A percentile compares a stretch with the other conserved stretches of the same genome.
These are phyloP conservation scores for Ptyas mucosa DNA, from an alignment of 2,113 vertebrate genomes.

Conservation along the genomic window DNA sequence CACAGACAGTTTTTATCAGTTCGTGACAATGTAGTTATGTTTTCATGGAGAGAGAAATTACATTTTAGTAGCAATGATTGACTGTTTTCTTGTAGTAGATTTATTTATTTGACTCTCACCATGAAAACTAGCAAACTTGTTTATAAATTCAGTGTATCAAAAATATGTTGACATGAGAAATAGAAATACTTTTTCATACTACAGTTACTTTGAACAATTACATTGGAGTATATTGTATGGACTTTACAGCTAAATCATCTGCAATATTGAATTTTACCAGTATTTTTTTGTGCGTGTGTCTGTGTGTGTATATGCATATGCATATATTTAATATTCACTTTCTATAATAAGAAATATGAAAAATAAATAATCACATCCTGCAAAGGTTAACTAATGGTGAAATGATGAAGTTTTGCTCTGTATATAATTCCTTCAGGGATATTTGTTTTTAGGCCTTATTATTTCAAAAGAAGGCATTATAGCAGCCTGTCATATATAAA, in stretches of 20 bases:
- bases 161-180: conserved; percentile 68
- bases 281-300: not conserved
- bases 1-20: conserved; percentile 60
- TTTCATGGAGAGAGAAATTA: conserved; percentile 60
- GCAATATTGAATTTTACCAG: not conserved
- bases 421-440: not conserved
- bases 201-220: conserved; percentile 50
- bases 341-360: not conserved
- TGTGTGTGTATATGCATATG: not conserved
- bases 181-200: conserved; percentile 59
- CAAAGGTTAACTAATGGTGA: not conserved
- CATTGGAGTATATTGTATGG: conserved; percentile 56
- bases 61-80: conserved; percentile 64
- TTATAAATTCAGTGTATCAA: conserved; percentile 65
- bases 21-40: conserved; percentile 65
- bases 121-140: conserved; percentile 61
- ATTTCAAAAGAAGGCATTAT: not conserved
- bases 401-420: not conserved
- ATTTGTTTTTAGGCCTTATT: not conserved
- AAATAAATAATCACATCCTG: not conserved
- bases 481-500: not conserved
- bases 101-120: conserved; percentile 68
- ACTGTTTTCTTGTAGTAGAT: conserved; percentile 64
- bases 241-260: conserved; percentile 57
- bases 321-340: not conserved